Evolutionary conservation across 2,113 vertebrate genomes (phyloP).

Genomic region (Myrmophylax atrothorax): DNA sequence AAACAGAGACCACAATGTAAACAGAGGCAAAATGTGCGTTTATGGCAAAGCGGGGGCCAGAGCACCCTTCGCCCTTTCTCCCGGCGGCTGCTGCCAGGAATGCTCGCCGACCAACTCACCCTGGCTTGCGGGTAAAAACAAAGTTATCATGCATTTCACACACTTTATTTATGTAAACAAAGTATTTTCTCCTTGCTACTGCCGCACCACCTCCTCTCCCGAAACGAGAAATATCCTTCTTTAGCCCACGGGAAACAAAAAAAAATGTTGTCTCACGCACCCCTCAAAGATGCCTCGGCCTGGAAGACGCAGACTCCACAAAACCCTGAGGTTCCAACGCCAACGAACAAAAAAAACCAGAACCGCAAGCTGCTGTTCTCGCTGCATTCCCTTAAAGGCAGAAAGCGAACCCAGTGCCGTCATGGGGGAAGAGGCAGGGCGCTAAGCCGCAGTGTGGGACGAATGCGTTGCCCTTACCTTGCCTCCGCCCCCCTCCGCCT

Average conservation of each 20-base stretch:
- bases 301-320: background rate
- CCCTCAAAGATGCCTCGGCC: background rate
- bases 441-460: background rate
- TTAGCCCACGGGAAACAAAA: background rate
- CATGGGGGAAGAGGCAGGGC: background rate
- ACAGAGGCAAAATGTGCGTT: background rate
- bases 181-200: background rate
- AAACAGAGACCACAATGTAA: conserved; percentile 16
- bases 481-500: background rate
- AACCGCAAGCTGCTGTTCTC: background rate
- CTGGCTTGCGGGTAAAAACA: fast-evolving
- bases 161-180: background rate
- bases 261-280: background rate
- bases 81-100: background rate
- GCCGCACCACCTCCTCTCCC: background rate
- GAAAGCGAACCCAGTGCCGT: background rate
- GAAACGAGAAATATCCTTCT: background rate
- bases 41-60: background rate
- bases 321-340: background rate
- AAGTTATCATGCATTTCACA: background rate
- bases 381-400: background rate
- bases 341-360: background rate
- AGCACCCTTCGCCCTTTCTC: too few relatives aligned
- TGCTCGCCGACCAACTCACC: background rate
- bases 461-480: background rate